Percentiles rank a stretch among this genome's conserved stretches.
Conservation (phyloP, 2,888 invertebrate genomes). For the Papilio elwesi region DNA sequence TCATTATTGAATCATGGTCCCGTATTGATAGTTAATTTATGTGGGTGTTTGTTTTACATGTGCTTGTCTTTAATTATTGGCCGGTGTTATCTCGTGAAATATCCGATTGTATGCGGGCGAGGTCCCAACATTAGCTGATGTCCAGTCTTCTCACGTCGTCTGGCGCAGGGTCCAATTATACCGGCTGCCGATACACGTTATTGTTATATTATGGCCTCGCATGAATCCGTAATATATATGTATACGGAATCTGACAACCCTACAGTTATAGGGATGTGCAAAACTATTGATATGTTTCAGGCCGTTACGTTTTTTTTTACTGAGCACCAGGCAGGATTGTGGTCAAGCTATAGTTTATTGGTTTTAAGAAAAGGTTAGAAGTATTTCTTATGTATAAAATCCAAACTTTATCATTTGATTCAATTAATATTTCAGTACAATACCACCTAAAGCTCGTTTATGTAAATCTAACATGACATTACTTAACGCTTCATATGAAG, state of each 20-base stretch:
- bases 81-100: constrained; percentile 81
- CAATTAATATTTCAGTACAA: no score
- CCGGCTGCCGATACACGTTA: constrained; percentile 58
- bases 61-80: constrained; percentile 66
- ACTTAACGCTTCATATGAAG: no score
- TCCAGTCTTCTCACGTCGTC: constrained; percentile 80
- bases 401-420: no score
- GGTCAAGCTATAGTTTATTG: no score
- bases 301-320: no score
- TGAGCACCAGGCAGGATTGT: no score
- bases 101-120: constrained; percentile 70
- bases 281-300: no score
- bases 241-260: background rate
- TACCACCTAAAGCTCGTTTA: no score
- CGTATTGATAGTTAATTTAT: constrained; percentile 19
- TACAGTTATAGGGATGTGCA: background rate
- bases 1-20: background rate
- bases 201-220: constrained; percentile 55
- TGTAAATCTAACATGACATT: no score
- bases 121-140: constrained; percentile 71
- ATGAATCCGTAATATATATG: constrained; percentile 61
- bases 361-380: no score
- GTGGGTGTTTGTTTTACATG: constrained; percentile 28
- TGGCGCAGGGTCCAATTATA: constrained; percentile 74
- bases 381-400: no score